Base-by-base conservation (phyloP, 2,797 vertebrate species). In the Nannoperca obscura region DNA sequence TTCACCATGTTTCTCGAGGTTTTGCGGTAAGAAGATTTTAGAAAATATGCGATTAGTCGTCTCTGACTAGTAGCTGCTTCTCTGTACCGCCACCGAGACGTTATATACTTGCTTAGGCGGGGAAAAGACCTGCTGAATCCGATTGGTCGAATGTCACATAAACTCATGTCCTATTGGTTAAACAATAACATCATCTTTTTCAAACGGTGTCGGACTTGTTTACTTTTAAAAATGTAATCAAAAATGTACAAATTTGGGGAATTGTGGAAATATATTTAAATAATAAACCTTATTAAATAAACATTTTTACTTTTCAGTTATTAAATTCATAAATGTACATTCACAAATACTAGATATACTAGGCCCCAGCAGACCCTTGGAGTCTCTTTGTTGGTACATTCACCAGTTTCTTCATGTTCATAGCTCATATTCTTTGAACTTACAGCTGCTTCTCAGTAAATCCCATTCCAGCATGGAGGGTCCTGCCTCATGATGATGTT, bases 91-190 rank as follows among this genome's bases (percentile, higher is more conserved):
- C 14, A 14, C 14, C 15, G 4, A 5, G 5, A 2, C 5, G 4
- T 44, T 17, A 15, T 44, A 7, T 44, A 44, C 42, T 44, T 17
- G 22, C n/a, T 53, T 12, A 53, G 3, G 27, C 17, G 32, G 54
- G 58, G n/a, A 24, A 42, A 7, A n/a, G 59, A 24, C 4, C 14
- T 7, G 4, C 7, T 24, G 20, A 52, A 24, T 68, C 38, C 20
- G 38, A 44, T 55, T 68, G 65, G 65, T 32, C 11, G 3, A 44
- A 8, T 2, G 27, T 11, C 52, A 44, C 11, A 10, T 14, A 1
- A 68, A 42, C 17, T 46, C 2, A 3, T 68, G 46, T 44, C 8
- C 24, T 55, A 55, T 44, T 68, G 52, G 65, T 38, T 63, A 46
- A 20, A 32, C 11, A 8, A 34, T 34, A 34, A 34, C 36, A 9